phyloP scores from a whole-genome alignment of 2,888 invertebrate species.

The Sepiola atlantica region DNA sequence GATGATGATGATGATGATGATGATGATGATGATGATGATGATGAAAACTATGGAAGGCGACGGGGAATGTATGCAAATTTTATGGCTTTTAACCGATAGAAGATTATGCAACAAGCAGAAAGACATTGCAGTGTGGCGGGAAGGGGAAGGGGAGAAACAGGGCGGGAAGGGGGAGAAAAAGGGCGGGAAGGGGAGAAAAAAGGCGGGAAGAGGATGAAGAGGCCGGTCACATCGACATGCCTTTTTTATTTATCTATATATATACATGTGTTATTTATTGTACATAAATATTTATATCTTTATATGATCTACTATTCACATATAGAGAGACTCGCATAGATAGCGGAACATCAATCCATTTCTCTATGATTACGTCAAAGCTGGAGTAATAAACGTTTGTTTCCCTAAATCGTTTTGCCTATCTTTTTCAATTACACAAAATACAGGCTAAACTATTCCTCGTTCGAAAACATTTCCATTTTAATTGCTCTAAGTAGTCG shows the following conservation, averaged over 20 bases:
- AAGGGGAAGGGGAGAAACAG: too few species aligned
- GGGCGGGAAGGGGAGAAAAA: background rate
- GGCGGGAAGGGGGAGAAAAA: too few species aligned
- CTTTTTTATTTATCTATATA: background rate
- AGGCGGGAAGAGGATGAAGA: background rate
- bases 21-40: background rate
- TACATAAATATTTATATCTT: background rate
- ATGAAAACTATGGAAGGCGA: background rate
- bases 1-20: too few species aligned
- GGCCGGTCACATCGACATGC: background rate
- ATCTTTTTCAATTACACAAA: too few species aligned
- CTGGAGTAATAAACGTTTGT: too few species aligned
- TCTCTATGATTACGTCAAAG: background rate
- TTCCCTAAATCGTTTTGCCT: too few species aligned
- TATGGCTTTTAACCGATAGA: background rate
- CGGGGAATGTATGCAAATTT: background rate
- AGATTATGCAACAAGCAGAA: conserved; percentile 6
- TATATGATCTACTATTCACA: background rate
- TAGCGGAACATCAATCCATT: background rate
- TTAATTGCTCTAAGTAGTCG: too few species aligned
- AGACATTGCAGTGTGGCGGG: background rate
- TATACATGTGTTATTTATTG: background rate
- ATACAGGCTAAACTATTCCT: too few species aligned
- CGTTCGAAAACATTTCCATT: too few species aligned
- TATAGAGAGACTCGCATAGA: background rate